Conservation (phyloP, 1,140 invertebrate genomes). For the Fopius arisanus region DNA sequence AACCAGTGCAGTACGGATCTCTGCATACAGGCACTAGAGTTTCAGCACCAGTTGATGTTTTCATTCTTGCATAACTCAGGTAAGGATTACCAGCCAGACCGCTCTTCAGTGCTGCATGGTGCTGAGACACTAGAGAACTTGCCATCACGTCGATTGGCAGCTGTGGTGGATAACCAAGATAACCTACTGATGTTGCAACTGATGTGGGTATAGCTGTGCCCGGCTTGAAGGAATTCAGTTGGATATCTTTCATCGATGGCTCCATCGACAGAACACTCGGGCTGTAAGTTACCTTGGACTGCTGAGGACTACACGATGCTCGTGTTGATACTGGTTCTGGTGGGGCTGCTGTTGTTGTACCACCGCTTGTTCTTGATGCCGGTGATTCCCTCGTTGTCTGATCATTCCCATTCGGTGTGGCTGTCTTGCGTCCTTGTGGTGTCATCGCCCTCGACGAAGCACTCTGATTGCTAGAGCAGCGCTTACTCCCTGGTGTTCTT, state of each 20-base stretch:
- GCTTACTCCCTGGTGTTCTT: constrained; percentile 57
- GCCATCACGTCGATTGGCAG: constrained; percentile 77
- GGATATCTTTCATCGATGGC: constrained; percentile 71
- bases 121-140: constrained; percentile 75
- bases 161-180: constrained; percentile 66
- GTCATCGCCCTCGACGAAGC: constrained; percentile 70
- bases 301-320: constrained; percentile 55
- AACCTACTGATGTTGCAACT: constrained; percentile 60
- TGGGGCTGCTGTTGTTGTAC: constrained; percentile 12
- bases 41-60: constrained; percentile 66
- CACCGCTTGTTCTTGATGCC: constrained; percentile 48
- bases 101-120: constrained; percentile 74
- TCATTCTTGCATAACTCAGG: constrained; percentile 76
- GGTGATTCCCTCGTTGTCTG: constrained; percentile 59
- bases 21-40: constrained; percentile 79
- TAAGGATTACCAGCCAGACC: constrained; percentile 72
- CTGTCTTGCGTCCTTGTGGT: constrained; percentile 67
- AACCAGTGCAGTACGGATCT: constrained; percentile 92
- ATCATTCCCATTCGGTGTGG: constrained; percentile 54
- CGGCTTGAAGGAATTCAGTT: constrained; percentile 72
- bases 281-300: constrained; percentile 64
- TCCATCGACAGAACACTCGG: constrained; percentile 57
- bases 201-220: constrained; percentile 64
- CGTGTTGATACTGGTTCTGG: constrained; percentile 14
- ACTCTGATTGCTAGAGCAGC: constrained; percentile 72